A percentile compares a stretch with the other conserved stretches of the same genome.
Evolutionary conservation across 2,113 vertebrate species (phyloP).

Genomic region (Neofelis nebulosa): DNA sequence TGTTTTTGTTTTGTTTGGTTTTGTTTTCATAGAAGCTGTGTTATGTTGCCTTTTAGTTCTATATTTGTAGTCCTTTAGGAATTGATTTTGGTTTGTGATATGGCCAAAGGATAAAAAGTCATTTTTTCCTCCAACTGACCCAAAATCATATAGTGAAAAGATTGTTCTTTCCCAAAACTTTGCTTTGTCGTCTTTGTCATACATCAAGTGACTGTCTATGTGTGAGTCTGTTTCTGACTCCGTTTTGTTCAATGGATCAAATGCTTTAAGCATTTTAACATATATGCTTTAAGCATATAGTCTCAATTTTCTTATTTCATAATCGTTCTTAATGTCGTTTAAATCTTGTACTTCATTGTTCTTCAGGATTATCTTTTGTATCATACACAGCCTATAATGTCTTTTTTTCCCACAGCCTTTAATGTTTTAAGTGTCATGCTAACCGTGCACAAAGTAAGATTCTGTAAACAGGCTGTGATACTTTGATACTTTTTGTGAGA

Average conservation of each 20-base stretch:
- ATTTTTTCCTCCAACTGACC: not conserved
- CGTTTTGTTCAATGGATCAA: not conserved
- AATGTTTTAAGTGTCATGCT: not conserved
- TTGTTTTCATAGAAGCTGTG: not conserved
- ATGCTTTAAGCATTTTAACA: not conserved
- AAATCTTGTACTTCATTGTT: not conserved
- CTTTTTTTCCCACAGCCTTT: not conserved
- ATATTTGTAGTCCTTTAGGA: not conserved
- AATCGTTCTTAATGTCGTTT: not conserved
- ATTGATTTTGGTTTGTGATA: not conserved
- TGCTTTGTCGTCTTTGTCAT: not conserved
- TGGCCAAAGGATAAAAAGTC: not conserved
- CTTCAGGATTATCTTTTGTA: not conserved
- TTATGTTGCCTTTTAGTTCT: not conserved
- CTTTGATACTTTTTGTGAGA: conserved; percentile 21
- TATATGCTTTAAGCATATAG: not conserved
- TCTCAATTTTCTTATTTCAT: not conserved
- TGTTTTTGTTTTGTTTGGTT: not conserved
- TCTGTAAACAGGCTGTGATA: not conserved
- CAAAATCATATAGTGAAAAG: not conserved
- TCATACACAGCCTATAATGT: not conserved
- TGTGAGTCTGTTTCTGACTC: not conserved
- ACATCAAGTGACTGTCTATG: not conserved
- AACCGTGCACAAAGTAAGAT: not conserved
- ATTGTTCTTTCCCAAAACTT: not conserved